These are phyloP conservation scores for Drosophila pseudotalamancana DNA, from an alignment of 2,888 invertebrate genomes.

Conservation along the genomic window DNA sequence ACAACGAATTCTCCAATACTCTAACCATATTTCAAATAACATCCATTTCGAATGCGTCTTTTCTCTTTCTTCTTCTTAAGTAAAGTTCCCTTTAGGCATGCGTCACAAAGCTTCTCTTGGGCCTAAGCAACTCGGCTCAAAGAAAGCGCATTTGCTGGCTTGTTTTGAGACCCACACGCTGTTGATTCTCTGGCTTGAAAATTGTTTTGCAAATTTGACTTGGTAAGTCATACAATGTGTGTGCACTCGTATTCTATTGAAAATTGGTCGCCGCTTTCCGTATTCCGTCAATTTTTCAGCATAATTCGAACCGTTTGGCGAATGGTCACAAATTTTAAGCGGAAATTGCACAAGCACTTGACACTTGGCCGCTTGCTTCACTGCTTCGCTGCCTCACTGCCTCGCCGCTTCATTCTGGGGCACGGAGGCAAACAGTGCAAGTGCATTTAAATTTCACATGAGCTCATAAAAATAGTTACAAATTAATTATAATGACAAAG, in stretches of 20 bases:
- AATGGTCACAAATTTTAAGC: constrained; percentile 73
- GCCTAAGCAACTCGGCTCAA: neutral
- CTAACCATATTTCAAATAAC: constrained; percentile 9
- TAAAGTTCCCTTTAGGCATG: neutral
- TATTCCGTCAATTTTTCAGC: constrained; percentile 61
- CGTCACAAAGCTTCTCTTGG: neutral
- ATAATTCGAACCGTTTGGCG: constrained; percentile 69
- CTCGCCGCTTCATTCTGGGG: constrained; percentile 45
- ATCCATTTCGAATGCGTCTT: neutral
- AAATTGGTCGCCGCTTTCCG: constrained; percentile 52
- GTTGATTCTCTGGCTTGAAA: constrained; percentile 16
- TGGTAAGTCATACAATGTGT: constrained; percentile 60
- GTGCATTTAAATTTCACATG: constrained; percentile 78
- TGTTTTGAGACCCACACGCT: constrained; percentile 40
- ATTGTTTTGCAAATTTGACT: constrained; percentile 54
- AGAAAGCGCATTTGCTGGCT: constrained; percentile 9
- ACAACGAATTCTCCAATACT: constrained; percentile 40
- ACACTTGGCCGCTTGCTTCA: constrained; percentile 45
- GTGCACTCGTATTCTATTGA: constrained; percentile 66
- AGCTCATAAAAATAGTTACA: constrained; percentile 81
- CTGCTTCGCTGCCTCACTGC: neutral
- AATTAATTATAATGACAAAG: constrained; percentile 79
- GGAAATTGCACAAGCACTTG: constrained; percentile 79
- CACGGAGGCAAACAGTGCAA: constrained; percentile 15
- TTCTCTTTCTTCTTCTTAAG: no score